These are phyloP conservation scores for Athalia circularis DNA, from an alignment of 2,888 invertebrate genomes.

Conservation along the genomic window DNA sequence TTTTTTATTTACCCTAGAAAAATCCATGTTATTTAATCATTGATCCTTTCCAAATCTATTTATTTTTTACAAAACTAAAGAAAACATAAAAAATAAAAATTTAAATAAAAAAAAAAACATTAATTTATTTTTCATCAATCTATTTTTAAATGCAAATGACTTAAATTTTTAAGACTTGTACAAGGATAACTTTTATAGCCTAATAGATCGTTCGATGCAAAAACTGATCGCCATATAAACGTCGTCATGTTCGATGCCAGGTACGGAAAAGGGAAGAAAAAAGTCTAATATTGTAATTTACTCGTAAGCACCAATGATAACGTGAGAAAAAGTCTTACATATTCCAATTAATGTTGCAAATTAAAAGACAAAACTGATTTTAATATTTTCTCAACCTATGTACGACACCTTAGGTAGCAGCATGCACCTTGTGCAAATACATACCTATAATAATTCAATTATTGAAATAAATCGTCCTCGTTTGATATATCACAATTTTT, in stretches of 20 bases:
- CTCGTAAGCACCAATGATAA: conserved; percentile 19
- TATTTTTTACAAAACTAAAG: too few relatives aligned
- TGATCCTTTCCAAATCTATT: conserved; percentile 54
- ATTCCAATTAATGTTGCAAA: background rate
- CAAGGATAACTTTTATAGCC: background rate
- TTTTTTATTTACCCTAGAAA: conserved; percentile 52
- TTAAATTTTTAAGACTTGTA: conserved; percentile 30
- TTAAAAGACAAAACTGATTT: background rate
- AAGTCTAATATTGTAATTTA: conserved; percentile 35
- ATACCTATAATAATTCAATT: background rate
- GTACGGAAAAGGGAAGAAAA: conserved; percentile 23
- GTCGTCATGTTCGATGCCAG: conserved; percentile 42
- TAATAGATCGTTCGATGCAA: background rate
- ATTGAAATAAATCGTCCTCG: conserved; percentile 25
- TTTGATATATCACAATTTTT: conserved; percentile 12
- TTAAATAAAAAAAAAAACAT: conserved; percentile 48
- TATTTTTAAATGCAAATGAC: conserved; percentile 53
- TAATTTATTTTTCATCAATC: conserved; percentile 62
- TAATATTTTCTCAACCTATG: background rate
- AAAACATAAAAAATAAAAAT: too few relatives aligned
- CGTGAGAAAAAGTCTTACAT: background rate
- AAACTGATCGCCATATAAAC: conserved; percentile 41
- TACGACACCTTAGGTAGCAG: background rate
- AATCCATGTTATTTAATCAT: conserved; percentile 58
- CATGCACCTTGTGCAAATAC: background rate